Evolutionary conservation across 2,888 invertebrate species (phyloP), one percentile per base, ranked within the genome.

Genomic region (Argyresthia goedartella): DNA sequence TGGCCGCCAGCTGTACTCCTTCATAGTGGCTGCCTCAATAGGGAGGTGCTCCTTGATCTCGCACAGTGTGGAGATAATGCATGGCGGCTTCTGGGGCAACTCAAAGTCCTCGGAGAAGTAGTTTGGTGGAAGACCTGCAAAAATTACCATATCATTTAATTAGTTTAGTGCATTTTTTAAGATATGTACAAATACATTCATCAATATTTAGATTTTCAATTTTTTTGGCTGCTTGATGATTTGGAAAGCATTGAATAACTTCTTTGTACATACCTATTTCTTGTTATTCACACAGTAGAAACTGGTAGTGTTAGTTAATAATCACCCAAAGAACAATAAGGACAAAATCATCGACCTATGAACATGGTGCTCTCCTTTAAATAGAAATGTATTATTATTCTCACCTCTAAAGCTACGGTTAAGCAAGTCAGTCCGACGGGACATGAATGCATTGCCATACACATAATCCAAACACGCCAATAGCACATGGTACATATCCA

Each of bases 401-500:
- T 80, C 74, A 93, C 94, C 94, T 85, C 90, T 88, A 74, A 96
- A 96, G 49, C 90, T 88, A 33, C 91, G 89, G 78, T 96, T 97
- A n/a, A 98, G 86, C 55, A 98, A 88, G 75, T 97, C 97, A 65
- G 89, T 90, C 57, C 96, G 88, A 64, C 92, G 91, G 51, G 93
- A 90, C 66, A 94, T 86, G 55, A 96, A 88, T 39, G 95, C 95
- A 84, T 98, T 98, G 54, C 90, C 90, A 78, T 94, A 98, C 52
- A 97, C 91, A 70, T 95, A 91, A 87, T 99, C 98, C 60, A 97
- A 90, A 73, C 96, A 95, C 54, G 96, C 95, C 53, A 98, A 86
- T 49, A 99, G 81, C 49, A 99, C 88, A 78, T 98, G 97, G 71
- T 95, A 97, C 58, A 96, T 97, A 71, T 95, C 96, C 1, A 99